Evolutionary conservation across 2,888 invertebrate genomes (phyloP).

Genomic region (Ceramica pisi): DNA sequence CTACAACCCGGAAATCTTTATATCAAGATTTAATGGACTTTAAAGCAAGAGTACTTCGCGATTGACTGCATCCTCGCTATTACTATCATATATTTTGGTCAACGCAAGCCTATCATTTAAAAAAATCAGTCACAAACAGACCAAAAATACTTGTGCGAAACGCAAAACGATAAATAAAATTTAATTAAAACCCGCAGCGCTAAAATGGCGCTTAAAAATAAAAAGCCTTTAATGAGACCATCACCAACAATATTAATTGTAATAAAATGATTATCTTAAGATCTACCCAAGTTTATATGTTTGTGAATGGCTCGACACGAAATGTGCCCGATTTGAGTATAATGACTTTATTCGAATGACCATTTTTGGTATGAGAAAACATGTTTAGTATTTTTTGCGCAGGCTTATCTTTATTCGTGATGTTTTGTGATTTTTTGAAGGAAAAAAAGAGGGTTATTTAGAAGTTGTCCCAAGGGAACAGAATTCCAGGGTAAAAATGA

Average conservation of each 20-base stretch:
- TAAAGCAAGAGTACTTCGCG: too few species aligned
- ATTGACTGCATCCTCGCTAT: too few species aligned
- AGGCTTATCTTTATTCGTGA: neutral
- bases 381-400: slow-evolving; percentile 8
- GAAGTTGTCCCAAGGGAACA: too few species aligned
- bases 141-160: neutral
- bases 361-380: slow-evolving; percentile 34
- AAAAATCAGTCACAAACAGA: neutral
- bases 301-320: slow-evolving; percentile 35
- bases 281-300: slow-evolving; percentile 45
- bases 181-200: slow-evolving; percentile 20
- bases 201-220: slow-evolving; percentile 49
- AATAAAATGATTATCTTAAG: slow-evolving; percentile 58
- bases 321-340: slow-evolving; percentile 41
- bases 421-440: slow-evolving; percentile 30
- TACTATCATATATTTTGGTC: too few species aligned
- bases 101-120: too few species aligned
- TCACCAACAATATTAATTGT: slow-evolving; percentile 49
- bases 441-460: neutral
- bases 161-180: slow-evolving; percentile 14
- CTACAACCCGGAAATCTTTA: too few species aligned
- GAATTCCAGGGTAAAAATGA: too few species aligned
- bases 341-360: slow-evolving; percentile 43
- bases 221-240: slow-evolving; percentile 51
- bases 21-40: too few species aligned